Percentiles rank a stretch among this genome's conserved stretches.
Conservation (phyloP, 2,113 vertebrate species). For the Crotalus horridus region DNA sequence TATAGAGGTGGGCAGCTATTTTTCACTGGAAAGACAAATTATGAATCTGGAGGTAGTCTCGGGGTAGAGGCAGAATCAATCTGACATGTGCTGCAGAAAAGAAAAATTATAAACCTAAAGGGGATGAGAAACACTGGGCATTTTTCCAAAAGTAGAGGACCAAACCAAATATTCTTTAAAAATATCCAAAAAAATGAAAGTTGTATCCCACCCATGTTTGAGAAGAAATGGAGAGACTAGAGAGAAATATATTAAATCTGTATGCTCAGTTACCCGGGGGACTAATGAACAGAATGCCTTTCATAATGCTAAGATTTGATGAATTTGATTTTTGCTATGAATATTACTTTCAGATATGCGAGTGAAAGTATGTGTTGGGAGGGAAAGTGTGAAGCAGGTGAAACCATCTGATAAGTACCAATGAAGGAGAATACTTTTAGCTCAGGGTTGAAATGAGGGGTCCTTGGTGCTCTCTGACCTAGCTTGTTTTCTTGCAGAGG, state of each 20-base stretch:
- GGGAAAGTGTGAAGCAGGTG: neutral
- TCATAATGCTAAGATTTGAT: neutral
- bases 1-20: neutral
- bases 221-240: neutral
- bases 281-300: neutral
- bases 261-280: neutral
- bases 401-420: conserved; percentile 3
- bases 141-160: neutral
- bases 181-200: neutral
- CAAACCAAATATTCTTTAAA: neutral
- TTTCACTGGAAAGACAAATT: neutral
- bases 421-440: too few relatives aligned
- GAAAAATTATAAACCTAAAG: neutral
- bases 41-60: neutral
- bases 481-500: too few relatives aligned
- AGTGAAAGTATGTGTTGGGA: neutral
- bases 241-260: neutral
- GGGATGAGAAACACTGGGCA: neutral
- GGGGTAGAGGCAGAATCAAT: neutral
- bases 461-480: too few relatives aligned
- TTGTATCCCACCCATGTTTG: neutral
- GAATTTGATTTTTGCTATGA: neutral
- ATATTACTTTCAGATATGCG: neutral
- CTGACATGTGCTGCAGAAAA: neutral
- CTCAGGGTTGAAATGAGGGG: too few relatives aligned